phyloP scores from a whole-genome alignment of 2,797 vertebrate species.

The Benthosema pterotum region DNA sequence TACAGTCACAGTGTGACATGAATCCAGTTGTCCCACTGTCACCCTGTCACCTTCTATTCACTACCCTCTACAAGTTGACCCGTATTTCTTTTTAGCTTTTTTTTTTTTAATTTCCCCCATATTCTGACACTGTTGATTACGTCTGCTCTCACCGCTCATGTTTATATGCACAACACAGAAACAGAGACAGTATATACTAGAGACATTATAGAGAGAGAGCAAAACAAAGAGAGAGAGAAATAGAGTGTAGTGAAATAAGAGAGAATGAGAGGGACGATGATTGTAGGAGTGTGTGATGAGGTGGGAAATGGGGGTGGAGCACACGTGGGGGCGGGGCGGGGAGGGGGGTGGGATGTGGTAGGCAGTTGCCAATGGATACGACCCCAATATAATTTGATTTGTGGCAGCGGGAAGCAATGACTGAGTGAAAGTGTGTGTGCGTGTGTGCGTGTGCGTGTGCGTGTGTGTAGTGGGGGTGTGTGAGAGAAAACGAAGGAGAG shows the following conservation, averaged over 20 bases:
- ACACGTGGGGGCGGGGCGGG: conserved; percentile 33
- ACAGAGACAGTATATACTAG: not conserved
- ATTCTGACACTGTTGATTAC: conserved; percentile 50
- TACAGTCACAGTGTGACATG: conserved; percentile 12
- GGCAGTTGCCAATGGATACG: conserved; percentile 81
- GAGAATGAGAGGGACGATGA: conserved; percentile 38
- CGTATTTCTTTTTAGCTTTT: conserved; percentile 29
- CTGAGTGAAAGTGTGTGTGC: conserved; percentile 49
- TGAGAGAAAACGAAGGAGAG: conserved; percentile 16
- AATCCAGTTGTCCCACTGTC: conserved; percentile 31
- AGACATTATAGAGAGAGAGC: conserved; percentile 45
- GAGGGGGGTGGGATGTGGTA: conserved; percentile 43
- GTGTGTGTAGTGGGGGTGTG: conserved; percentile 31
- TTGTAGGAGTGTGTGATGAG: conserved; percentile 67
- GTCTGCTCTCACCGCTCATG: conserved; percentile 46
- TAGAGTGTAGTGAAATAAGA: conserved; percentile 17
- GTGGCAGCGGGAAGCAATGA: conserved; percentile 78
- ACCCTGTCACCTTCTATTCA: conserved; percentile 40
- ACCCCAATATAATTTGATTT: conserved; percentile 84
- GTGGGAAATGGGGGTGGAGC: conserved; percentile 52
- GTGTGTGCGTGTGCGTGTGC: conserved; percentile 8
- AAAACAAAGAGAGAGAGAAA: conserved; percentile 60
- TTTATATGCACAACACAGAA: conserved; percentile 8
- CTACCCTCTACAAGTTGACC: conserved; percentile 33
- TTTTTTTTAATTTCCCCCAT: conserved; percentile 50